Evolutionary conservation across 2,888 invertebrate species (phyloP), one percentile per base, ranked within the genome.

Genomic region (Axea sp.): DNA sequence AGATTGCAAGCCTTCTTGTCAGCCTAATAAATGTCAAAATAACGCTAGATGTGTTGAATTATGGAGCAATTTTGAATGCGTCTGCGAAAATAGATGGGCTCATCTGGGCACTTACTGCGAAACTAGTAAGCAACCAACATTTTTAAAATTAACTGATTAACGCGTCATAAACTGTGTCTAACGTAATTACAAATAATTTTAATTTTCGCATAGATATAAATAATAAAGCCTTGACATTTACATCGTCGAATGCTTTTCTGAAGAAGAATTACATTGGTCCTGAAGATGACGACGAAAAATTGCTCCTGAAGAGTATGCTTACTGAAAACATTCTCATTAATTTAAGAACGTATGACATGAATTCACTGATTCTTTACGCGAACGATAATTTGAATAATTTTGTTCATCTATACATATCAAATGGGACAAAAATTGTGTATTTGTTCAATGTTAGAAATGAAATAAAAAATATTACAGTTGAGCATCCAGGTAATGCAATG

Each of bases 301-400:
- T 88, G 19, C 86, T 89, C 30, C 88, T 94, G 8, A 93, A 92
- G 86, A 92, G 91, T 79, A 93, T 96, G 87, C 92, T 97, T 80
- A 90, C 91, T 6, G 92, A 95, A 85, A 93, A 94, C 80, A 92
- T 97, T 59, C 89, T 96, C n/a, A 91, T 97, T 84, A 97, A 96
- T 88, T 89, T 98, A 69, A 90, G 97, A 79, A 97, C 97, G 0
- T 96, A 96, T 84, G 95, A 95, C 80, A 90, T 91, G 28, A 92
- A 94, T 77, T 93, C 96, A 0, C 88, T 97, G 79, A 92, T 97
- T 9, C 89, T 97, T 3, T 97, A 97, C 83, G 95, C 96, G 22
- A 96, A 97, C 84, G 97, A 98, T 87, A 94, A 97, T 86, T 89
- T 95, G 67, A 97, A 97, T 85, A 98, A 98, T 87, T 97, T 97